Base-by-base conservation (phyloP, 2,113 vertebrate genomes). In the Xyliphius kryptos region DNA sequence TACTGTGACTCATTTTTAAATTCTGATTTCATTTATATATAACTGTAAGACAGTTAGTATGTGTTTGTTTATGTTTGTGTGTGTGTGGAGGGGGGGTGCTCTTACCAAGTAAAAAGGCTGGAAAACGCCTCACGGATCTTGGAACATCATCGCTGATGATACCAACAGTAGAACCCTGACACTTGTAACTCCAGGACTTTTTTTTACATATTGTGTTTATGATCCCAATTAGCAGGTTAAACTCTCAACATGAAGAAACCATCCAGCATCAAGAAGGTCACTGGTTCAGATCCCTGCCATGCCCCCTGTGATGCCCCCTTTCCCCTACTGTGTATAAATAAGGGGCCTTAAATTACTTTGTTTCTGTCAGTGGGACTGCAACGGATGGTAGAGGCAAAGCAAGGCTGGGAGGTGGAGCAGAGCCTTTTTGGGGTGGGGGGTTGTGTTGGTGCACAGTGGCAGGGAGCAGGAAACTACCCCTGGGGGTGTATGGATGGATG, bases 391-490 rank as follows among this genome's bases (percentile, higher is more conserved):
- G 32, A 58, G 36, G 56, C 69, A 57, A 52, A 32, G 47, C 21
- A 15, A 58, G 46, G 61, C 70, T 58, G 59, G 21, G 47, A 44
- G 26, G 38, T 36, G 41, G 60, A 41, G 47, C 37, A 32, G 36
- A 40, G 54, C 26, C 40, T 21, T 40, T 32, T 56, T 32, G 65
- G 55, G 36, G 40, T 17, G 38, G 48, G 26, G 14, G 65, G 37
- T 32, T 41, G 32, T 54, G 64, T 47, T 48, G 56, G 68, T 43
- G 60, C 19, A 49, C 3, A 20, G 50, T 15, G 2, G 37, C 20
- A 48, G 61, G 43, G 56, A 58, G 65, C 54, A 72, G 54, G 59
- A 63, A 67, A 53, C 41, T 26, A 51, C 16, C 55, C 55, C 9
- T 50, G 43, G 32, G 46, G 58, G 44, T 15, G 58, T 61, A 20